These are phyloP conservation scores for Hydrotaea diabolus DNA, from an alignment of 2,888 invertebrate genomes.

Conservation along the genomic window DNA sequence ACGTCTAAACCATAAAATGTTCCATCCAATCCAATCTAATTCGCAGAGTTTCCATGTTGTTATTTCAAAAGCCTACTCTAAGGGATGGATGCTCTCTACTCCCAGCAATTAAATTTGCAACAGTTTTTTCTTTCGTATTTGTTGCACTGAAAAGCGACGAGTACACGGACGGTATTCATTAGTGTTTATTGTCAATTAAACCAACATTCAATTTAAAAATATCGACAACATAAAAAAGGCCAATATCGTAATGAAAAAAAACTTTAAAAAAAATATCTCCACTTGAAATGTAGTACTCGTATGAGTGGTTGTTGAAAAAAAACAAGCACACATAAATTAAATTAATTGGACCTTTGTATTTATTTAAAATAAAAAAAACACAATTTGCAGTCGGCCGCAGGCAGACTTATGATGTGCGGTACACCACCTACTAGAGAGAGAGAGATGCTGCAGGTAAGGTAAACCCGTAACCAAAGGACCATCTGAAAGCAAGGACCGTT, in stretches of 20 bases:
- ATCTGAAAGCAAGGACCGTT: too few species aligned
- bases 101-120: neutral
- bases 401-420: neutral
- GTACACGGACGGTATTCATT: neutral
- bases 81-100: neutral
- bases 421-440: neutral
- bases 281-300: neutral
- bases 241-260: neutral
- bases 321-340: neutral
- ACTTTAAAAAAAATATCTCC: neutral
- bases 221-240: neutral
- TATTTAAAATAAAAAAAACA: neutral
- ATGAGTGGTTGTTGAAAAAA: neutral
- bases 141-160: neutral
- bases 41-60: neutral
- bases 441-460: too few species aligned
- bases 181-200: neutral
- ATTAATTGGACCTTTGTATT: conserved; percentile 1
- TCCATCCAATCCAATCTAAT: too few species aligned
- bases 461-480: too few species aligned
- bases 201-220: neutral
- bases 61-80: neutral
- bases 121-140: neutral
- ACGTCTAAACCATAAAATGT: too few species aligned
- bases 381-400: neutral